phyloP scores from a whole-genome alignment of 1,140 invertebrate species.

The Dinoponera quadriceps region DNA sequence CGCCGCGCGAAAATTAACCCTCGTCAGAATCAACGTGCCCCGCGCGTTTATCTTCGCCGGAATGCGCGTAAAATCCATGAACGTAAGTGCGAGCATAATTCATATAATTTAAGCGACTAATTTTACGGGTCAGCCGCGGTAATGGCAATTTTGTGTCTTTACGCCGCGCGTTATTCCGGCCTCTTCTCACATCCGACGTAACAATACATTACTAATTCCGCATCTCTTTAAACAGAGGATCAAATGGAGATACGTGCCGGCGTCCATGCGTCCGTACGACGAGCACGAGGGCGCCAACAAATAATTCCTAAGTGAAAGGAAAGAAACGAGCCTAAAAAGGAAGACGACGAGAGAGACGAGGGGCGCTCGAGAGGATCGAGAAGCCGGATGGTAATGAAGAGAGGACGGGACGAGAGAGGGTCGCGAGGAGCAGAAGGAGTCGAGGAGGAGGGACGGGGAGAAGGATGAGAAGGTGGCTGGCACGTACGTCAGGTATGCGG shows the following conservation, averaged over 20 bases:
- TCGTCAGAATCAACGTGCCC: constrained; percentile 20
- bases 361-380: constrained; percentile 32
- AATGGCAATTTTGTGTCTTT: constrained; percentile 5
- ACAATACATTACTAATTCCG: neutral
- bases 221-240: too few relatives aligned
- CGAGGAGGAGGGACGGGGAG: neutral
- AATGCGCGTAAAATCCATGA: constrained; percentile 44
- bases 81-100: constrained; percentile 22
- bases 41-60: constrained; percentile 26
- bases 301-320: constrained; percentile 24
- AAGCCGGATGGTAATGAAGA: constrained; percentile 28
- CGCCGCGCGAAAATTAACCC: constrained; percentile 48
- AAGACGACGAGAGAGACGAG: constrained; percentile 16
- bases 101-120: constrained; percentile 33
- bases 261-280: constrained; percentile 1
- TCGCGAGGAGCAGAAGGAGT: neutral
- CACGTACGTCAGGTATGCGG: constrained; percentile 80
- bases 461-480: constrained; percentile 61
- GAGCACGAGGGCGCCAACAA: constrained; percentile 15
- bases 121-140: constrained; percentile 7
- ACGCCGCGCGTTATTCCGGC: neutral
- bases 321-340: constrained; percentile 3
- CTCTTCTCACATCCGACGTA: neutral
- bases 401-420: constrained; percentile 19
- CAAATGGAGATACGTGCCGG: neutral